These are phyloP conservation scores for Scopus umbretta DNA, from an alignment of 2,113 vertebrate genomes.

Conservation along the genomic window DNA sequence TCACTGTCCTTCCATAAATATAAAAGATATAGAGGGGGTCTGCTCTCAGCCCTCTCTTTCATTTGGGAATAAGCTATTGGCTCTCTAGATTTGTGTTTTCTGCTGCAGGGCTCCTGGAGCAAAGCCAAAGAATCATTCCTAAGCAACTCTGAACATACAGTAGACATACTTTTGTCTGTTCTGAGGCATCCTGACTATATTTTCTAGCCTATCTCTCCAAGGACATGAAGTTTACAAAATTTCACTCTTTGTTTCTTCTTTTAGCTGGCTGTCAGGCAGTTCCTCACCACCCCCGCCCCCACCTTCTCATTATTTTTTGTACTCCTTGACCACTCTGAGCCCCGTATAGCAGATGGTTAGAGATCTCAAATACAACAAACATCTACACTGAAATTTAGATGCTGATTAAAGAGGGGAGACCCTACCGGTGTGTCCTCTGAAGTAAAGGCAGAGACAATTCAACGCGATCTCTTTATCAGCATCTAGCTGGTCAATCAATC, in stretches of 20 bases:
- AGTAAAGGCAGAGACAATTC: neutral
- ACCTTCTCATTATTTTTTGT: neutral
- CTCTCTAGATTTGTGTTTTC: neutral
- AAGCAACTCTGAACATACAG: neutral
- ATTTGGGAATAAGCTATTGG: neutral
- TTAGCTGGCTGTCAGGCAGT: neutral
- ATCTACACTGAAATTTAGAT: neutral
- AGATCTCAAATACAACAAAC: neutral
- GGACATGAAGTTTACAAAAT: neutral
- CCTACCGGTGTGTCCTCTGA: neutral
- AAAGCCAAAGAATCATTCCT: neutral
- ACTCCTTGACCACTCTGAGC: neutral
- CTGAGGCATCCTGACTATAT: neutral
- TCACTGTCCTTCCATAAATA: neutral
- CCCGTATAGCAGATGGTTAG: neutral
- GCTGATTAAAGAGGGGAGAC: neutral
- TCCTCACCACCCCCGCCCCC: rapidly evolving
- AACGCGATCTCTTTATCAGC: neutral
- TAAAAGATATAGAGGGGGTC: neutral
- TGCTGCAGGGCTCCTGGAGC: neutral
- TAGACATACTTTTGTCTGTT: neutral
- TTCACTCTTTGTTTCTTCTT: neutral
- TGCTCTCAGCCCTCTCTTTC: neutral
- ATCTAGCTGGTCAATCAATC: neutral
- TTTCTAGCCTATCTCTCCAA: neutral